Evolutionary conservation across 2,888 invertebrate genomes (phyloP).

Genomic region (Ornithoptera alexandrae): DNA sequence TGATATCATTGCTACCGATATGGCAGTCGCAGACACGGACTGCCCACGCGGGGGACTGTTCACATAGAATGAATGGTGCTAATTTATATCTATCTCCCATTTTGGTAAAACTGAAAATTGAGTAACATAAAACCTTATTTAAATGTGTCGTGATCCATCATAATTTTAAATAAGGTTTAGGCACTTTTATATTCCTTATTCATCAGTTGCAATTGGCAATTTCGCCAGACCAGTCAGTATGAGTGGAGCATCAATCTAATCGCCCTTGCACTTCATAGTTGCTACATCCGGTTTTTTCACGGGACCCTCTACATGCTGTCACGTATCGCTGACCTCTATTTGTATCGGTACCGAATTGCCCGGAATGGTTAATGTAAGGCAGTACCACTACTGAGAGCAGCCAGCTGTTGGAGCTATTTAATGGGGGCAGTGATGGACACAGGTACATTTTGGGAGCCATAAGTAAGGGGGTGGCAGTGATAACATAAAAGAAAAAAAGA

Average conservation of each 20-base stretch:
- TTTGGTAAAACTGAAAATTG: too few species aligned
- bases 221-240: background rate
- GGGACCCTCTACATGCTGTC: slow-evolving; percentile 39
- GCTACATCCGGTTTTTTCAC: slow-evolving; percentile 40
- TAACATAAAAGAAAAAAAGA: too few species aligned
- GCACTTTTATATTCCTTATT: too few species aligned
- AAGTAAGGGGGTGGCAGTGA: too few species aligned
- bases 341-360: slow-evolving; percentile 19
- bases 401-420: too few species aligned
- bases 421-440: too few species aligned
- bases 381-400: too few species aligned
- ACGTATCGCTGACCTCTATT: slow-evolving; percentile 33
- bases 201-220: background rate
- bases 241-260: slow-evolving; percentile 28
- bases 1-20: slow-evolving; percentile 16
- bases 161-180: too few species aligned
- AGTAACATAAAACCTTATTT: too few species aligned
- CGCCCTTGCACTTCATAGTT: slow-evolving; percentile 43
- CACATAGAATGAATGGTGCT: slow-evolving; percentile 2
- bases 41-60: background rate
- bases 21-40: slow-evolving; percentile 6
- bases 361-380: slow-evolving; percentile 13
- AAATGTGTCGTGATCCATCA: too few species aligned
- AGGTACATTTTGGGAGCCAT: too few species aligned
- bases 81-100: background rate